Base-by-base conservation (phyloP, 2,797 vertebrate species). In the Rhinogobio ventralis region DNA sequence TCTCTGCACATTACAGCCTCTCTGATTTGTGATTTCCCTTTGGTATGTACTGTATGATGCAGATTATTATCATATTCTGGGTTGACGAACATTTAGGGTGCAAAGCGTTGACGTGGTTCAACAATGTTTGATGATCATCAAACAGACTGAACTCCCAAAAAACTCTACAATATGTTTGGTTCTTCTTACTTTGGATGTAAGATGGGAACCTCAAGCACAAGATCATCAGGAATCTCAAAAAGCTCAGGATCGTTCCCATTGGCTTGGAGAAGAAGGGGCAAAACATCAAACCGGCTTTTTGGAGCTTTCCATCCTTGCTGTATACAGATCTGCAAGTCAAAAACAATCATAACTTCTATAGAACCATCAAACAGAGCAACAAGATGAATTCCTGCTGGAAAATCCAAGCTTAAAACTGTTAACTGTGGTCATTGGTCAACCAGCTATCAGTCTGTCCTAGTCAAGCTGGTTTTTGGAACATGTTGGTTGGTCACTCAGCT, bases 291-390 rank as follows among this genome's bases (percentile, higher is more conserved):
- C 45, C 97, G 97, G 4, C 97, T 96, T 0, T 93, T 93, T 0
- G 97, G 96, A 0, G 97, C 95, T 87, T 99, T 99, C 98, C 98
- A 99, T 23, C 98, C 98, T 69, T 99, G 97, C 92, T 99, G 97
- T 39, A 97, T 92, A 91, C 97, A 99, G 90, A 99, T 97, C 98
- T 99, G 72, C 1, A 42, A 51, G 39, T 33, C 62, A 55, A 68
- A 67, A 66, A 28, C 9, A 74, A 49, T 14, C n/a, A 71, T 0
- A 45, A 10, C 17, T 53, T 51, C 72, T 20, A 25, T 46, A 15
- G 2, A 7, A 36, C 10, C 39, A 72, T 46, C 60, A 7, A 28
- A 62, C 25, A 15, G 25, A 28, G 60, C 25, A 62, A 62, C 11
- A 62, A 62, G 25, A 28, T 28, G 2, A 64, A 30, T 28, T 30